Base-by-base conservation (phyloP, 2,113 vertebrate species). In the Orthonyx spaldingii region DNA sequence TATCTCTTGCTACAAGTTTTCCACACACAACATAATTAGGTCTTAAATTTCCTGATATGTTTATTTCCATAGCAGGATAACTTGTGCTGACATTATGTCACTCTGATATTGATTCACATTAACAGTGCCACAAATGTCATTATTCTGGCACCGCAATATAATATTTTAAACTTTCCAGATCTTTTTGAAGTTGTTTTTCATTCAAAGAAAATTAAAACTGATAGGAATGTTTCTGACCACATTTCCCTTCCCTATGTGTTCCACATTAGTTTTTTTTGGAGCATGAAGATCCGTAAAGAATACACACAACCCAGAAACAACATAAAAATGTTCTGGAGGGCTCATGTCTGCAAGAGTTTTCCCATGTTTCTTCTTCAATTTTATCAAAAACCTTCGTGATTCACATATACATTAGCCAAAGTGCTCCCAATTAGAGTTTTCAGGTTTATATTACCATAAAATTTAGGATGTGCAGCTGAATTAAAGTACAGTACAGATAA, bases 41-140 rank as follows among this genome's bases (percentile, higher is more conserved):
- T 84, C 59, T 79, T 89, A 75, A 64, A 66, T 89, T 82, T 92
- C 37, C 30, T 74, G 26, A 22, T 78, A 23, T 53, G 32, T 61
- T 94, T 92, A 35, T 82, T 89, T 91, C 71, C 55, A 42, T 37
- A 64, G 39, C 22, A 81, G 39, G 27, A 50, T 87, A 89, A 93
- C 33, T 76, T 56, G 57, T 82, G 59, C 44, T 81, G 88, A 66
- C n/a, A 42, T 86, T 49, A 11, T 84, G 53, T 69, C 46, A 79
- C 32, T 85, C 53, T 83, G 52, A 68, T 77, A 91, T 19, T 79
- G 53, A 94, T 79, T 93, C 16, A 4, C 23, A 87, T 41, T 59
- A 65, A 63, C 27, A 82, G 16, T 28, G 16, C 33, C 22, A 64
- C 24, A 87, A 76, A 60, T 20, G 4, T 74, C 35, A 63, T 61